phyloP scores from a whole-genome alignment of 2,888 invertebrate species.

The Orchesella flavescens region DNA sequence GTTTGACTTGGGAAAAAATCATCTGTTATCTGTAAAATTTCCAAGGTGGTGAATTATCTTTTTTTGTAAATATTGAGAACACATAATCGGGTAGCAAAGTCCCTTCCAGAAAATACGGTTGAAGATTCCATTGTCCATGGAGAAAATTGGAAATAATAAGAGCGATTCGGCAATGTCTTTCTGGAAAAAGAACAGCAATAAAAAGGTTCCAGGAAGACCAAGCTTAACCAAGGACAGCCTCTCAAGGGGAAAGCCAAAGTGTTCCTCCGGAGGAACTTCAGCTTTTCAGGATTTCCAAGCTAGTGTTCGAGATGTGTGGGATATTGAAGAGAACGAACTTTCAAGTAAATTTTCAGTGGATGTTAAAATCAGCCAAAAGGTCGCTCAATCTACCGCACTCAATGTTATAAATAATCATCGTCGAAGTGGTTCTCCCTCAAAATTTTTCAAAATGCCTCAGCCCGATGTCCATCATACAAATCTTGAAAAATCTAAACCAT shows the following conservation, averaged over 20 bases:
- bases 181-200: conserved; percentile 89
- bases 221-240: conserved; percentile 80
- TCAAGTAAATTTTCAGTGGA: conserved; percentile 77
- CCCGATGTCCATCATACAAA: conserved; percentile 42
- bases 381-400: conserved; percentile 90
- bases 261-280: conserved; percentile 77
- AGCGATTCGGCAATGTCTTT: conserved; percentile 75
- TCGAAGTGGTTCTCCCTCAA: conserved; percentile 70
- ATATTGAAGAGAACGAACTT: conserved; percentile 92
- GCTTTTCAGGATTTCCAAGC: conserved; percentile 97
- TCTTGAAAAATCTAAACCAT: conserved; percentile 17
- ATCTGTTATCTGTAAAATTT: too few relatives aligned
- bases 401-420: conserved; percentile 93
- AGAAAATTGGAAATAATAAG: conserved; percentile 67
- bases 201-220: conserved; percentile 88
- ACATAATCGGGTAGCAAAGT: too few relatives aligned
- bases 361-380: conserved; percentile 88
- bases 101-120: too few relatives aligned
- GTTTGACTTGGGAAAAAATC: too few relatives aligned
- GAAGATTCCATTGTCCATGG: conserved; percentile 63
- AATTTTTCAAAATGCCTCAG: conserved; percentile 48
- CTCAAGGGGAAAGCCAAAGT: conserved; percentile 69
- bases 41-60: too few relatives aligned
- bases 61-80: too few relatives aligned
- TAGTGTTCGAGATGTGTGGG: conserved; percentile 97